Conservation (phyloP, 1,140 invertebrate species). For the Mya arenaria region DNA sequence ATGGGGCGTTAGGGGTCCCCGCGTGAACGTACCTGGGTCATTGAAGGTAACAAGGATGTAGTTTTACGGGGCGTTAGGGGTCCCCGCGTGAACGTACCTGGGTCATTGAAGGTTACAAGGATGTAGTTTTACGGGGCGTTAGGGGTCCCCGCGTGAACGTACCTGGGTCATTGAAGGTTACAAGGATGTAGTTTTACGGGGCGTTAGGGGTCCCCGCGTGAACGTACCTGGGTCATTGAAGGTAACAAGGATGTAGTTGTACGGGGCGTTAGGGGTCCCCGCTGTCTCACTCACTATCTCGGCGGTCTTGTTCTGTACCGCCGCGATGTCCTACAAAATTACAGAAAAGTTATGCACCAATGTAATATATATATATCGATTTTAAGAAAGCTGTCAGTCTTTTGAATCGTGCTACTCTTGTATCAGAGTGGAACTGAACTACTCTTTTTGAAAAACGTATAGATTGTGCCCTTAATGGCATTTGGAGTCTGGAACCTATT, state of each 20-base stretch:
- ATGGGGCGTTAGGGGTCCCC: background rate
- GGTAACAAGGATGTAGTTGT: slow-evolving; percentile 62
- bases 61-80: too few relatives aligned
- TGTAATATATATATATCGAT: too few relatives aligned
- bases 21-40: background rate
- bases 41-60: background rate
- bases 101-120: background rate
- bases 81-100: background rate
- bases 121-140: background rate
- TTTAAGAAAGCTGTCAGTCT: too few relatives aligned
- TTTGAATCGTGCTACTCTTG: too few relatives aligned
- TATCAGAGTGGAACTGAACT: too few relatives aligned
- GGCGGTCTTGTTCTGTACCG: slow-evolving; percentile 56
- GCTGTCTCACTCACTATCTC: slow-evolving; percentile 55
- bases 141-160: background rate
- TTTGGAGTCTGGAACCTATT: too few relatives aligned
- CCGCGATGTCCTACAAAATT: slow-evolving; percentile 63
- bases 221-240: slow-evolving; percentile 68
- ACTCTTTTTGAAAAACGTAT: too few relatives aligned
- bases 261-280: slow-evolving; percentile 60
- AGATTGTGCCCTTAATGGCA: too few relatives aligned
- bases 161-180: slow-evolving; percentile 64
- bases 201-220: slow-evolving; percentile 32
- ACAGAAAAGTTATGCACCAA: too few relatives aligned
- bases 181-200: slow-evolving; percentile 58